Evolutionary conservation across 1,140 invertebrate species (phyloP).

Genomic region (Goniozus legneri): DNA sequence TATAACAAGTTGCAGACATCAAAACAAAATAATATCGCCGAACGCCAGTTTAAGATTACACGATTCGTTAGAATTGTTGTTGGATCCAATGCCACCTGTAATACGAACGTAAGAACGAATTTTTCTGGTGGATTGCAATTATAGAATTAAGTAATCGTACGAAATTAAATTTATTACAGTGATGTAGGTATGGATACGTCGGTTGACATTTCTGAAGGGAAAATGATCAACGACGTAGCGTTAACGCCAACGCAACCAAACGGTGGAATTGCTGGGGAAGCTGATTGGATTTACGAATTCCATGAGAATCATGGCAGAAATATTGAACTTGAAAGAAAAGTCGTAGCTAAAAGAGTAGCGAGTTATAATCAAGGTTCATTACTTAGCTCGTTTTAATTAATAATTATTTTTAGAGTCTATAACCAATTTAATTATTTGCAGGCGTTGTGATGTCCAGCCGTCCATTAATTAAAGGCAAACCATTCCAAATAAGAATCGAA

Average conservation of each 20-base stretch:
- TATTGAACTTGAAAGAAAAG: constrained; percentile 63
- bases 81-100: constrained; percentile 57
- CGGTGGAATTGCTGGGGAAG: constrained; percentile 27
- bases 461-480: constrained; percentile 58
- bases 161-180: constrained; percentile 15
- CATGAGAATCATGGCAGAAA: constrained; percentile 73
- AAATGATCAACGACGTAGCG: constrained; percentile 42
- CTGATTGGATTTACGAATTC: constrained; percentile 57
- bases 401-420: neutral
- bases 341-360: constrained; percentile 62
- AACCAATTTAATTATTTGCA: constrained; percentile 12
- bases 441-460: constrained; percentile 63
- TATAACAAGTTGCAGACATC: constrained; percentile 58
- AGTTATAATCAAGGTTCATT: constrained; percentile 70
- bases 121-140: neutral
- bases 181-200: constrained; percentile 50
- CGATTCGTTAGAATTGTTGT: constrained; percentile 61
- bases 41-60: constrained; percentile 60
- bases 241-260: constrained; percentile 42
- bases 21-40: constrained; percentile 52
- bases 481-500: constrained; percentile 72
- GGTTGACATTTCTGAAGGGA: constrained; percentile 45
- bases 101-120: constrained; percentile 43
- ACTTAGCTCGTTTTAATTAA: neutral
- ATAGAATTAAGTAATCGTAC: neutral